Percentiles rank a stretch among this genome's conserved stretches.
phyloP scores from a whole-genome alignment of 2,797 vertebrate genomes.

The Psittacula derbiana region DNA sequence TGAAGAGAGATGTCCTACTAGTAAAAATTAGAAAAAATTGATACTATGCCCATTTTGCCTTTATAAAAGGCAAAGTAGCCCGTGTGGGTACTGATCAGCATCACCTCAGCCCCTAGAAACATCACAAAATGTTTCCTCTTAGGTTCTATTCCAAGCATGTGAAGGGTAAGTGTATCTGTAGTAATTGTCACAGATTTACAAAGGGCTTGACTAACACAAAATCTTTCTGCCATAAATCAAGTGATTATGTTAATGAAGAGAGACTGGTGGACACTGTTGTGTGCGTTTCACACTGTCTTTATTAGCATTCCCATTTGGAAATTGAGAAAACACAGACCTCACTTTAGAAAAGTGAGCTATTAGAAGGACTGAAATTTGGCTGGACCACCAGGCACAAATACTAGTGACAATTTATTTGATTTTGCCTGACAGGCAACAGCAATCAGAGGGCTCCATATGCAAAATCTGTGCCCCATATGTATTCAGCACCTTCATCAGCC shows the following conservation, averaged over 20 bases:
- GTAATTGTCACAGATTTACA: background rate
- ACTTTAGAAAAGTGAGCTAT: background rate
- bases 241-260: background rate
- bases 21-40: background rate
- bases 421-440: background rate
- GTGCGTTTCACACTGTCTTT: background rate
- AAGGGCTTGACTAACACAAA: background rate
- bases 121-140: background rate
- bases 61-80: background rate
- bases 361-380: background rate
- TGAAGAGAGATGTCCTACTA: background rate
- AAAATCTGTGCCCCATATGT: background rate
- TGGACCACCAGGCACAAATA: fast-evolving
- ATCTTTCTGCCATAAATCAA: background rate
- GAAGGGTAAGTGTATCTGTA: background rate
- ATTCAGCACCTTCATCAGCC: background rate
- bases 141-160: background rate
- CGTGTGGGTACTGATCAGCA: background rate
- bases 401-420: background rate
- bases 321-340: background rate
- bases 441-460: background rate
- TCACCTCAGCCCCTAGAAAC: background rate
- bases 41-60: background rate
- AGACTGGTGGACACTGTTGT: background rate
- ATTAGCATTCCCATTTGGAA: background rate